Base-by-base conservation (phyloP, 1,140 invertebrate species). In the Saccostrea echinata region DNA sequence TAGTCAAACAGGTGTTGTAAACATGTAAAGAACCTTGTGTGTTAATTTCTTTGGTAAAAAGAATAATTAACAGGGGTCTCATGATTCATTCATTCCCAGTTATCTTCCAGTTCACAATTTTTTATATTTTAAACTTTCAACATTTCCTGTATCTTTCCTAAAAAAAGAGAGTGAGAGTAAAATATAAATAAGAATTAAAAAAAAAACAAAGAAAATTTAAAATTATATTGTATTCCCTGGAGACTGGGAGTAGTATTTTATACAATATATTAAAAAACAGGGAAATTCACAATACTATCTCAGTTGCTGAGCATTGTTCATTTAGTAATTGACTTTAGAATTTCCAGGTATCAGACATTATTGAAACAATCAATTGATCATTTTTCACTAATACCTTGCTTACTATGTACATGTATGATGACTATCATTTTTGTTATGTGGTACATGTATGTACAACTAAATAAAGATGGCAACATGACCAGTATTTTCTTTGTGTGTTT, bases 401-500 rank as follows among this genome's bases (percentile, higher is more conserved):
- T 76, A 76, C 11, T 27, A 76, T 76, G 68, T 76, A 76, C 24
- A 43, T 43, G 43, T 43, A 43, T 43, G 43, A 86, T 86, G 85
- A 86, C 76, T 71, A 81, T 86, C 68, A 86, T 80, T 81, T 86
- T 86, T 86, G 85, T 86, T 86, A 86, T 80, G 85, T 86, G 80
- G 80, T 86, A 76, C 68, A 76, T 76, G 68, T 86, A 86, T 86
- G 85, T 86, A 86, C 85, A 86, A 80, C 85, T 71, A 52, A 86
- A 86, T 86, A 86, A 86, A 86, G 71, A 81, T 86, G 85, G 68
- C 85, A 86, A 86, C 55, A 81, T 80, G 51, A 71, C 33, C 16
- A 51, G 30, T 51, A 51, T 8, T 43, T 33, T 11, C 53, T 57
- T 30, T 55, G 12, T 53, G 27, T 27, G 0, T 12, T 57, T 57